Evolutionary conservation across 2,888 invertebrate genomes (phyloP), one percentile per base, ranked within the genome.

Genomic region (Drosophila histrio): DNA sequence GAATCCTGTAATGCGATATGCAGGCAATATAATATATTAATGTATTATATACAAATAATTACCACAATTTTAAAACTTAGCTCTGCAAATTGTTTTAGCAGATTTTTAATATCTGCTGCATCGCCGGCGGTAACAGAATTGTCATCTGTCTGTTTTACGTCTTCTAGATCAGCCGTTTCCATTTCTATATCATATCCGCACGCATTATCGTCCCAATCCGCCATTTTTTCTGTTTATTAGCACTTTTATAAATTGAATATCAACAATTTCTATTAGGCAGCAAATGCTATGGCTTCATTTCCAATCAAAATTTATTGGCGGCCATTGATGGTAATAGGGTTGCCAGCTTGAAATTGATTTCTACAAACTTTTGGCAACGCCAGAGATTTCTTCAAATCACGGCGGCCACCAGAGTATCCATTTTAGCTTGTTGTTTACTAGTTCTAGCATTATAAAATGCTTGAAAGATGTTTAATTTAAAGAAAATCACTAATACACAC

Each of bases 211-310:
- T 34, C 30, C 0, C 0, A 3, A 0, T 34, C 34, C 0, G 57
- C 15, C 72, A 72, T 64, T 21, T 46, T 41, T 8, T 7, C 22
- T 13, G 6, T 11, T 0, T 11, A 32, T 30, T 39, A 9, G 2
- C n/a, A 9, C 9, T 44, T 44, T 34, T 21, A 2, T n/a, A 1
- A 6, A 2, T n/a, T 15, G 5, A 1, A 11, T 13, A 26, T 24
- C 13, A 0, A n/a, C 26, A 13, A 21, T 21, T 19, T 22, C 6
- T 5, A 9, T 2, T 3, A 6, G 13, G 6, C 26, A 11, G 28
- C 39, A 22, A 41, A 11, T 7, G 13, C 19, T n/a, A 11, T 17
- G 2, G 11, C n/a, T 46, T 9, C 17, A 2, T 4, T 19, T 19
- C 1, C n/a, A 44, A 11, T 13, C 2, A 13, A 13, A 13, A 9